Percentiles rank a stretch among this genome's conserved stretches.
phyloP scores from a whole-genome alignment of 2,888 invertebrate genomes.

The Sarcophaga subvicina region DNA sequence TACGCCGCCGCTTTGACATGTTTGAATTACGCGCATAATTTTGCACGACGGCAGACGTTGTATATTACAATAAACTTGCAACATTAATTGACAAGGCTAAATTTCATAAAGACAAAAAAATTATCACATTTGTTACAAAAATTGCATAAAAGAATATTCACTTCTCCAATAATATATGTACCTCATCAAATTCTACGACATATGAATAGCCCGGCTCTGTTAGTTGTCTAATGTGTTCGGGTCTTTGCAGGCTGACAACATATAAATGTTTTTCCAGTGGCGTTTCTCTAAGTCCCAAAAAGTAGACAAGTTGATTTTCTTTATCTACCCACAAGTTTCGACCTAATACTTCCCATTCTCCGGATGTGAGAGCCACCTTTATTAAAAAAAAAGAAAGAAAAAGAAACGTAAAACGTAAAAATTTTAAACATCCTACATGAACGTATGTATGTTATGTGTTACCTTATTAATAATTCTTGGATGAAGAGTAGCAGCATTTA shows the following conservation, averaged over 20 bases:
- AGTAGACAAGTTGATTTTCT: slow-evolving; percentile 91
- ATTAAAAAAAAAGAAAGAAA: slow-evolving; percentile 77
- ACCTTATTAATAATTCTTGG: slow-evolving; percentile 87
- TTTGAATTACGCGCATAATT: slow-evolving; percentile 87
- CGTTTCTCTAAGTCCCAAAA: slow-evolving; percentile 94
- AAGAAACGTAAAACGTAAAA: neutral
- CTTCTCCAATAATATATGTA: slow-evolving; percentile 75
- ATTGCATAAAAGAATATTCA: neutral
- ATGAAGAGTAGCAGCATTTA: slow-evolving; percentile 79
- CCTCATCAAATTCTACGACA: slow-evolving; percentile 90
- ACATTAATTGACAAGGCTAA: slow-evolving; percentile 90
- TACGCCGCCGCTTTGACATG: slow-evolving; percentile 85
- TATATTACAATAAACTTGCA: slow-evolving; percentile 92
- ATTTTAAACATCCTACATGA: neutral
- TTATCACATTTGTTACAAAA: neutral
- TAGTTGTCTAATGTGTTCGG: slow-evolving; percentile 88
- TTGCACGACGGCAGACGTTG: slow-evolving; percentile 90
- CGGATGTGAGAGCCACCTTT: slow-evolving; percentile 89
- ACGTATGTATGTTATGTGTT: neutral
- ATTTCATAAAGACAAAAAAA: slow-evolving; percentile 68
- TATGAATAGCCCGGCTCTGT: slow-evolving; percentile 94
- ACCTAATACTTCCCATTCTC: slow-evolving; percentile 96
- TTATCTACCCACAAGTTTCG: slow-evolving; percentile 94
- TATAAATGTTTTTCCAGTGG: slow-evolving; percentile 97
- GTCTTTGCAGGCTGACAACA: slow-evolving; percentile 88